Conservation (phyloP, 2,797 vertebrate genomes). For the Potorous gilbertii region DNA sequence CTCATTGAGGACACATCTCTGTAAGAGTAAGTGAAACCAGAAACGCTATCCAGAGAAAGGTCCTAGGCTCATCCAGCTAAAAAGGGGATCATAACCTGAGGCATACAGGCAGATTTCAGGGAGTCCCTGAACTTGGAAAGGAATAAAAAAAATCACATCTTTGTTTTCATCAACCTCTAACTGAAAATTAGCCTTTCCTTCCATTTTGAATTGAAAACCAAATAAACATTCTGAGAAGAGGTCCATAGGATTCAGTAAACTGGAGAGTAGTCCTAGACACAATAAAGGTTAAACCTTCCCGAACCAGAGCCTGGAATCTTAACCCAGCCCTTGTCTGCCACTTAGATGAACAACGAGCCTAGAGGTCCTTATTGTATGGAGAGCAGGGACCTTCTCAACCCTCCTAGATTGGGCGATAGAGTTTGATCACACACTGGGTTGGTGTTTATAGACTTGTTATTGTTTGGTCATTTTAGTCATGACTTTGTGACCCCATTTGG, state of each 20-base stretch:
- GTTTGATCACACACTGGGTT: neutral
- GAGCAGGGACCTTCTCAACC: neutral
- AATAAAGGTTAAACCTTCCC: neutral
- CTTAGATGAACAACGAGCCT: neutral
- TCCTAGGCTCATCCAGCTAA: neutral
- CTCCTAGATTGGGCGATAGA: neutral
- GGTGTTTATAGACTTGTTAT: neutral
- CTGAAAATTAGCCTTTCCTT: neutral
- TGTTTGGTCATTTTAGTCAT: neutral
- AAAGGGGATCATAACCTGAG: neutral
- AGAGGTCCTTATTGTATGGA: neutral
- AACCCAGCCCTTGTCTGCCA: neutral
- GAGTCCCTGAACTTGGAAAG: neutral
- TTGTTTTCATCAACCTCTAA: neutral
- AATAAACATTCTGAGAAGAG: neutral
- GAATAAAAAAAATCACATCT: neutral
- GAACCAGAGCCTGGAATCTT: neutral
- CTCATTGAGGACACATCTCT: constrained; percentile 73
- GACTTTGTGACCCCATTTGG: neutral
- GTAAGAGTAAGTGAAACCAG: constrained; percentile 72
- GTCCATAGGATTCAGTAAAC: neutral
- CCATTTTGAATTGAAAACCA: neutral
- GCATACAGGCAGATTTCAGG: neutral
- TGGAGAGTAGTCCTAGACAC: neutral
- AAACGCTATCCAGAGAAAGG: constrained; percentile 60